These are phyloP conservation scores for Drosophila quinaria DNA, from an alignment of 2,888 invertebrate species.

Conservation along the genomic window DNA sequence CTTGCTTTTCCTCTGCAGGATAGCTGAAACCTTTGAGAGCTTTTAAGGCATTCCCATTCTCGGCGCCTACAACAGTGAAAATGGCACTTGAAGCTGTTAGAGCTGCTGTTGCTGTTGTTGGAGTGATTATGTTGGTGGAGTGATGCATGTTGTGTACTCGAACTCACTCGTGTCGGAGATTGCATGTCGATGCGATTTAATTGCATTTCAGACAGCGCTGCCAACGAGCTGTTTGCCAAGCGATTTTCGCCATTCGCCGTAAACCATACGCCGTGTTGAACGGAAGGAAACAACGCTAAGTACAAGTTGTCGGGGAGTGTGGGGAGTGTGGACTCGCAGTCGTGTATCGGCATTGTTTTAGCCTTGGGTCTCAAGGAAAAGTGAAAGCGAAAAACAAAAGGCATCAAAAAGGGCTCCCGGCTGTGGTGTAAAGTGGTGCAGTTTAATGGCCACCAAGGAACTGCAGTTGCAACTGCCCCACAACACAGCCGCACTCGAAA, in stretches of 20 bases:
- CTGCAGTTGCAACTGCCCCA: slow-evolving; percentile 56
- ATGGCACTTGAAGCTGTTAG: too few species aligned
- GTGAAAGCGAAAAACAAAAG: slow-evolving; percentile 54
- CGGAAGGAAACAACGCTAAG: slow-evolving; percentile 77
- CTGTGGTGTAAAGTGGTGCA: slow-evolving; percentile 42
- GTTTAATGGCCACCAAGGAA: slow-evolving; percentile 73
- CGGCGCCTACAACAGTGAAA: slow-evolving; percentile 21
- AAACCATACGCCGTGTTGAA: slow-evolving; percentile 54
- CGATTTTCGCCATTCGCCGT: slow-evolving; percentile 1
- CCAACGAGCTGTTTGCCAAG: slow-evolving; percentile 67
- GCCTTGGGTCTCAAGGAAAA: slow-evolving; percentile 45
- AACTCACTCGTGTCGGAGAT: slow-evolving; percentile 67
- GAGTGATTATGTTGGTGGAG: slow-evolving; percentile 27
- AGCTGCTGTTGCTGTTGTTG: slow-evolving; percentile 13
- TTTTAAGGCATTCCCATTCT: slow-evolving; percentile 51
- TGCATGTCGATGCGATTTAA: slow-evolving; percentile 79
- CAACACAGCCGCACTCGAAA: slow-evolving; percentile 13
- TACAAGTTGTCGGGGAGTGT: slow-evolving; percentile 63
- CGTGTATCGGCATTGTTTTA: slow-evolving; percentile 61
- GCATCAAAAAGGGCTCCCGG: slow-evolving; percentile 5
- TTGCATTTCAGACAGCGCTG: slow-evolving; percentile 79
- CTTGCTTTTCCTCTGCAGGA: slow-evolving; percentile 5
- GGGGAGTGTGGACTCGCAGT: background rate
- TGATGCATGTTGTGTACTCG: slow-evolving; percentile 33
- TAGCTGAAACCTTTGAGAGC: slow-evolving; percentile 63